Evolutionary conservation across 2,888 invertebrate species (phyloP), one percentile per base, ranked within the genome.

Genomic region (Gordius sp.): DNA sequence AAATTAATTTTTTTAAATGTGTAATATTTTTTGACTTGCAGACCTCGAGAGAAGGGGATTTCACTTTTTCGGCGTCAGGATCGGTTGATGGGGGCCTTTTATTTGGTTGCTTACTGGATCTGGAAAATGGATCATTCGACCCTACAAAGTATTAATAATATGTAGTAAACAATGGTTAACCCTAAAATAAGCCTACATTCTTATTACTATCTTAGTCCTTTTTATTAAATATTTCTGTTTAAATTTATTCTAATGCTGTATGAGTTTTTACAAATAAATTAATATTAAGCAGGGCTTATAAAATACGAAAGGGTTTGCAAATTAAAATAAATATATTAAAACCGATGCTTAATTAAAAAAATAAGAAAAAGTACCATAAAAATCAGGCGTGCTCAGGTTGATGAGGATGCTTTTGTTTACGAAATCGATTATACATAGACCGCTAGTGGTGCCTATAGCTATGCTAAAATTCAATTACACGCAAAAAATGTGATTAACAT

Each of bases 401-500:
- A 82, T 75, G 66, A 91, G 76, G 60, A 62, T 57, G 70, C 82
- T 76, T 73, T 82, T 83, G 72, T 87, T 86, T 68, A 82, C 76
- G 71, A 83, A 79, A 75, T 93, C 93, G 67, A 87, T 78, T 71
- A 93, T 79, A 69, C 85, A 86, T 69, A 93, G 75, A 65, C 91
- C 89, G 65, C 81, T 80, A 73, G 91, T 89, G 69, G 85, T 89
- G 66, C 91, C 91, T 75, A 87, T 91, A 66, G 87, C 84, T 79
- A 93, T 77, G 69, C 91, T 91, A 72, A 52, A 71, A 70, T n/a
- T 13, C 8, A 33, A n/a, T 13, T 13, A 33, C 8, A 8, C 8
- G 8, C 8, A 8, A 33, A 33, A 13, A 33, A 33, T 13, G n/a
- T 33, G 39, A 33, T 13, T 33, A n/a, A 33, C 8, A 33, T 33